Base-by-base conservation (phyloP, 2,797 vertebrate genomes). In the Columba guinea region DNA sequence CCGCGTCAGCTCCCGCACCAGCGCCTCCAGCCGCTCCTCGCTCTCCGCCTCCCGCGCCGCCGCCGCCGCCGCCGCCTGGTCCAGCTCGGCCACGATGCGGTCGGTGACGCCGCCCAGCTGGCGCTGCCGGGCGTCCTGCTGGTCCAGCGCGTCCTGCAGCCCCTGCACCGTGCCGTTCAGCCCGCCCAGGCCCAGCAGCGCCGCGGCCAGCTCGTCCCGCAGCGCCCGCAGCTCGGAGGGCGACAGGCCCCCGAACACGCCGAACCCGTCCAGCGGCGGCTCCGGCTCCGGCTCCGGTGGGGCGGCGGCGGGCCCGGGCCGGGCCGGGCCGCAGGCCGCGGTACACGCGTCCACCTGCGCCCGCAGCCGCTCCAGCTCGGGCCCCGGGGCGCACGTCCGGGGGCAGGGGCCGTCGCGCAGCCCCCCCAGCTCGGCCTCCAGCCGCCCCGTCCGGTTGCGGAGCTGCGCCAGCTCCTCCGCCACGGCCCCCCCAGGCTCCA, bases 91-190 rank as follows among this genome's bases (percentile, higher is more conserved):
- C 74, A 98, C 95, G 68, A 99, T 98, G 75, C 97, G 97, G 74
- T 99, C 97, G 71, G 98, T 99, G 89, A 96, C 93, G 65, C 95
- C 91, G 51, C 91, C 97, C 88, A 99, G 95, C 81, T 98, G 97
- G 2, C 96, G 98, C 70, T 99, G 95, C 4, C 95, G 98, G 27
- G 97, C 96, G 1, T 97, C 98, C n/a, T 99, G 98, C 55, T 97
- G 98, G 34, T 98, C 98, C 34, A 99, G 93, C 0, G 97, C 98
- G n/a, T 98, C 97, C 84, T 98, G 98, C 64, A 99, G 98, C 41
- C 97, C 98, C 26, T 98, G 98, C 92, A 99, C 92, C 0, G 98
- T 98, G 92, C 98, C 96, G 41, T 99, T 99, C 62, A 99, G 97
- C 62, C 98, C 98, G 65, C 94, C 98, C 76, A 99, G 98, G 9